A percentile compares a stretch with the other conserved stretches of the same genome.
Conservation (phyloP, 92 coral and sea anemone genomes). For the Epizoanthus rinbou region DNA sequence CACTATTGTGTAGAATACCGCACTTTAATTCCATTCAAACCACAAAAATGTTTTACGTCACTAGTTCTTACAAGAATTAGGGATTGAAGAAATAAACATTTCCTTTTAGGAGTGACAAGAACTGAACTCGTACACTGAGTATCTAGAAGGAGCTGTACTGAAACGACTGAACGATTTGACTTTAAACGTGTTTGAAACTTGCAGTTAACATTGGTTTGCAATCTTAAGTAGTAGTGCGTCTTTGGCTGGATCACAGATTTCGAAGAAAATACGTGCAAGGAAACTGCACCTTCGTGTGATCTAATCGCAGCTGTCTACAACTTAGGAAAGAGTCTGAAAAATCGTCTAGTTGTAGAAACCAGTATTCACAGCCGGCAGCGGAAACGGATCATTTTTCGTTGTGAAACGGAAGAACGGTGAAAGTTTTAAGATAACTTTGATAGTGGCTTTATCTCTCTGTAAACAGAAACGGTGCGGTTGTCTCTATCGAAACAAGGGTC, state of each 20-base stretch:
- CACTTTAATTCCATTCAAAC: background rate
- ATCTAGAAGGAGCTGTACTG: too few relatives aligned
- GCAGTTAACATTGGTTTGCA: too few relatives aligned
- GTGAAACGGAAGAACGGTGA: conserved; percentile 27
- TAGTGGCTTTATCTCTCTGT: conserved; percentile 34
- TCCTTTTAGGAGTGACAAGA: background rate
- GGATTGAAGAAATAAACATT: background rate
- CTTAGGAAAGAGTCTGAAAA: background rate
- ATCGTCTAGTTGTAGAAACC: background rate
- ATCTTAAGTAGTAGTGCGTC: background rate
- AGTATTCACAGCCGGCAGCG: conserved; percentile 14
- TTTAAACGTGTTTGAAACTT: too few relatives aligned
- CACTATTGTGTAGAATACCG: background rate
- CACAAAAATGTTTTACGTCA: background rate
- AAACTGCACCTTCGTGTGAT: conserved; percentile 3
- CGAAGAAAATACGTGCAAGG: background rate
- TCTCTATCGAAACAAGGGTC: conserved; percentile 1
- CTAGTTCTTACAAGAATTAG: background rate
- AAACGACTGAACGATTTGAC: too few relatives aligned
- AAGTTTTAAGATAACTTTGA: conserved; percentile 1
- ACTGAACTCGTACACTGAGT: too few relatives aligned
- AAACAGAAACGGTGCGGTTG: conserved; percentile 26
- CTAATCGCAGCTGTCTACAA: conserved; percentile 6
- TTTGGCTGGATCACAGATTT: background rate
- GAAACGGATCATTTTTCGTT: conserved; percentile 22